Evolutionary conservation across 2,888 invertebrate genomes (phyloP).

Genomic region (Lochmaea crataegi): DNA sequence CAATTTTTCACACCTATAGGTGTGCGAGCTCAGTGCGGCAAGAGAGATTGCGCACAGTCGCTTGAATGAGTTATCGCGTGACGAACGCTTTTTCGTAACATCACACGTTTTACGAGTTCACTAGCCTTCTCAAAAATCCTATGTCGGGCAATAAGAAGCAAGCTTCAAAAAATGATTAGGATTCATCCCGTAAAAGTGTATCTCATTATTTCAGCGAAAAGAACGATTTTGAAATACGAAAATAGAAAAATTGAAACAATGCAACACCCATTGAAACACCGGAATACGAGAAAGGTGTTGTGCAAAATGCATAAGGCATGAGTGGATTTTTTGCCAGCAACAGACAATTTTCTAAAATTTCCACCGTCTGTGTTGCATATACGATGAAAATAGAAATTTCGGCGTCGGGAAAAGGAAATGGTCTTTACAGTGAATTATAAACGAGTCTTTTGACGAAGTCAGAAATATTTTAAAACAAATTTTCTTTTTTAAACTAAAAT

Average conservation of each 20-base stretch:
- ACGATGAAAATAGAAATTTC: conserved; percentile 14
- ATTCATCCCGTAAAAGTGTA: too few relatives aligned
- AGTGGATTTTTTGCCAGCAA: conserved; percentile 58
- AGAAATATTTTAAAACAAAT: not conserved
- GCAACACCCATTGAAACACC: conserved; percentile 46
- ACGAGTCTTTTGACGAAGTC: not conserved
- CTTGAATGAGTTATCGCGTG: too few relatives aligned
- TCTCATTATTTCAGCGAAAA: conserved; percentile 50
- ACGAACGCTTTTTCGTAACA: too few relatives aligned
- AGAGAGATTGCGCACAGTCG: too few relatives aligned
- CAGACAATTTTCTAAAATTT: conserved; percentile 31
- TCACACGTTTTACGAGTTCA: too few relatives aligned
- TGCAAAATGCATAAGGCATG: conserved; percentile 62
- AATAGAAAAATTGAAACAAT: conserved; percentile 56
- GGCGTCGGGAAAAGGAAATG: not conserved
- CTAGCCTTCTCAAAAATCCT: too few relatives aligned
- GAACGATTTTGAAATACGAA: conserved; percentile 47
- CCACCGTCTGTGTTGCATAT: not conserved
- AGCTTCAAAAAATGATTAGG: too few relatives aligned
- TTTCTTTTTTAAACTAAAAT: not conserved
- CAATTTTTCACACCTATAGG: too few relatives aligned
- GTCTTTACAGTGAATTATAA: not conserved
- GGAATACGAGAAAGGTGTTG: conserved; percentile 54
- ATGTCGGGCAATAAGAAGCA: too few relatives aligned
- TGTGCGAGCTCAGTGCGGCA: too few relatives aligned